Evolutionary conservation across 2,888 invertebrate species (phyloP).

Genomic region (Ferdinandea cuprea): DNA sequence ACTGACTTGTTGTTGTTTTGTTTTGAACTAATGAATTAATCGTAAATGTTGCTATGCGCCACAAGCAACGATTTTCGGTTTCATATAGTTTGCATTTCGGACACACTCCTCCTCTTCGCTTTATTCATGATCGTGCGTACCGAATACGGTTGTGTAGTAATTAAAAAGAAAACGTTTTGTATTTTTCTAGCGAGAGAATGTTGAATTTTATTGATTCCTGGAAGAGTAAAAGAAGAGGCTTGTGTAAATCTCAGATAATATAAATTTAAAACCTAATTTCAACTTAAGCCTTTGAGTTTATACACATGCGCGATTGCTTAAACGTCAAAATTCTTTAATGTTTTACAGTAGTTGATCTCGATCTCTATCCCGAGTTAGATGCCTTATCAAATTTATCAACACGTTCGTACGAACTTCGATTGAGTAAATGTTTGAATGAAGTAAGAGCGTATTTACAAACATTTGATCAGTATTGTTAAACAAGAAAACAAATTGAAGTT

Average conservation of each 20-base stretch:
- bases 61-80: conserved; percentile 13
- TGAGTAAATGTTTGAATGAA: no score
- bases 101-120: conserved; percentile 22
- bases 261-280: conserved; percentile 2
- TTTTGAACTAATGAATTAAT: neutral
- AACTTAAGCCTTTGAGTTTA: neutral
- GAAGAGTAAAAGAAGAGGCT: conserved; percentile 20
- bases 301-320: no score
- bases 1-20: neutral
- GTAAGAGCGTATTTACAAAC: no score
- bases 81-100: conserved; percentile 29
- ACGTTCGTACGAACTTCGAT: no score
- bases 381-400: neutral
- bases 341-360: no score
- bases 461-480: no score
- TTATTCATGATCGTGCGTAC: conserved; percentile 28
- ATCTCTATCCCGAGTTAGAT: no score
- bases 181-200: conserved; percentile 25
- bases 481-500: no score
- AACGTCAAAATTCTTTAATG: no score
- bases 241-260: conserved; percentile 13
- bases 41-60: conserved; percentile 15
- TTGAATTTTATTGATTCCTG: conserved; percentile 56
- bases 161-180: conserved; percentile 37
- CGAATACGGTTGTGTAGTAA: conserved; percentile 23